Percentiles rank a stretch among this genome's conserved stretches.
Evolutionary conservation across 2,888 invertebrate species (phyloP).

Genomic region (Eucriotettix oculatus): DNA sequence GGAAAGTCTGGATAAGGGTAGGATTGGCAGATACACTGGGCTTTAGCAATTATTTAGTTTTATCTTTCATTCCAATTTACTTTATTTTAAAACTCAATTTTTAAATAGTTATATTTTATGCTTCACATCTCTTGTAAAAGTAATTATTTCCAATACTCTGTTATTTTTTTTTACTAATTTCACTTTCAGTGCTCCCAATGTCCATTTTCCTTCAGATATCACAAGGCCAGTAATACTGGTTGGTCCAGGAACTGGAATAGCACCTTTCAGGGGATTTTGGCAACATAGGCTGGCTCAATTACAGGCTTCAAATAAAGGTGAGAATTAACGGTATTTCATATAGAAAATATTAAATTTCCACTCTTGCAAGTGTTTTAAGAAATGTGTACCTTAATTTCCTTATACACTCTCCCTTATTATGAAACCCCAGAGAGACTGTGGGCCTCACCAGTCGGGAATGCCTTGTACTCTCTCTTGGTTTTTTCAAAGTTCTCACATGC

Average conservation of each 20-base stretch:
- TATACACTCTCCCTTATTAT: too few species aligned
- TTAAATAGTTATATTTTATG: too few species aligned
- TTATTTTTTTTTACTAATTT: too few species aligned
- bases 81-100: neutral
- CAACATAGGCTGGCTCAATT: conserved; percentile 44
- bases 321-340: too few species aligned
- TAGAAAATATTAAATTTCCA: neutral
- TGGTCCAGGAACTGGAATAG: conserved; percentile 86
- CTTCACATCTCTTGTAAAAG: too few species aligned
- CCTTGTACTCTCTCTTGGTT: too few species aligned
- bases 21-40: neutral
- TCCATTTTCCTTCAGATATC: conserved; percentile 64
- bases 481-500: too few species aligned
- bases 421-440: too few species aligned
- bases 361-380: too few species aligned
- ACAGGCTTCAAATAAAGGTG: neutral
- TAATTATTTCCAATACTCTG: too few species aligned
- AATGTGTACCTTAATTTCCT: too few species aligned
- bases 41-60: neutral
- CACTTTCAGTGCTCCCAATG: conserved; percentile 59
- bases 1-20: conserved; percentile 21
- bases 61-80: neutral
- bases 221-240: conserved; percentile 70
- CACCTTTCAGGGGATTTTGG: conserved; percentile 90
- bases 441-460: too few species aligned